Percentiles rank a stretch among this genome's conserved stretches.
These are phyloP conservation scores for Linnaemya tessellans DNA, from an alignment of 2,888 invertebrate genomes.

Conservation along the genomic window DNA sequence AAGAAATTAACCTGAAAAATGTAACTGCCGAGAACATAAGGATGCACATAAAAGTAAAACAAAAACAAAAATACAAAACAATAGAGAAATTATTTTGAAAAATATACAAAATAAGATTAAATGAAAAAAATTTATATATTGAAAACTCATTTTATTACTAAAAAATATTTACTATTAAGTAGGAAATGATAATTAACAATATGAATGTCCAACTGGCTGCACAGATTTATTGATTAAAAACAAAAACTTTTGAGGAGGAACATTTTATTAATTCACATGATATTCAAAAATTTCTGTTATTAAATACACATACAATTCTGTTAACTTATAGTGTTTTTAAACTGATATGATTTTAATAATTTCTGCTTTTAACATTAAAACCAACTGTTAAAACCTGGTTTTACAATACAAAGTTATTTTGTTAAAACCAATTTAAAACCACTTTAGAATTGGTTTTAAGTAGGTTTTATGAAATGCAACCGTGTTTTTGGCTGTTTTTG, in stretches of 20 bases:
- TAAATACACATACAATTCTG: no score
- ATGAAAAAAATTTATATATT: conserved; percentile 37
- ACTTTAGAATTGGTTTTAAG: no score
- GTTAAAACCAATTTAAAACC: no score
- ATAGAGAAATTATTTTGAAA: conserved; percentile 42
- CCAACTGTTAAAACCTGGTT: no score
- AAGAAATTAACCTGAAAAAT: conserved; percentile 53
- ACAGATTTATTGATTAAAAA: conserved; percentile 24
- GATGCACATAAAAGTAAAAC: conserved; percentile 12
- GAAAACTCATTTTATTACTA: conserved; percentile 13
- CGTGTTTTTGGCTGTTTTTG: no score
- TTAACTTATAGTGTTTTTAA: no score
- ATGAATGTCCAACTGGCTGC: conserved; percentile 11
- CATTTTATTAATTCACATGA: no score
- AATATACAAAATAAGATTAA: conserved; percentile 2
- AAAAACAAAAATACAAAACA: conserved; percentile 29
- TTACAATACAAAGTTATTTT: no score
- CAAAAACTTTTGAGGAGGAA: neutral
- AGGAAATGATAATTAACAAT: conserved; percentile 17
- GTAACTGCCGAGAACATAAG: conserved; percentile 54
- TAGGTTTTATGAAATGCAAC: no score
- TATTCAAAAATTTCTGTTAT: no score
- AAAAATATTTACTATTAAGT: conserved; percentile 63
- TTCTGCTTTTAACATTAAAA: no score
- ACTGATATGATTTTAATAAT: no score